Evolutionary conservation across 2,113 vertebrate genomes (phyloP).

Genomic region (Furnarius figulus): DNA sequence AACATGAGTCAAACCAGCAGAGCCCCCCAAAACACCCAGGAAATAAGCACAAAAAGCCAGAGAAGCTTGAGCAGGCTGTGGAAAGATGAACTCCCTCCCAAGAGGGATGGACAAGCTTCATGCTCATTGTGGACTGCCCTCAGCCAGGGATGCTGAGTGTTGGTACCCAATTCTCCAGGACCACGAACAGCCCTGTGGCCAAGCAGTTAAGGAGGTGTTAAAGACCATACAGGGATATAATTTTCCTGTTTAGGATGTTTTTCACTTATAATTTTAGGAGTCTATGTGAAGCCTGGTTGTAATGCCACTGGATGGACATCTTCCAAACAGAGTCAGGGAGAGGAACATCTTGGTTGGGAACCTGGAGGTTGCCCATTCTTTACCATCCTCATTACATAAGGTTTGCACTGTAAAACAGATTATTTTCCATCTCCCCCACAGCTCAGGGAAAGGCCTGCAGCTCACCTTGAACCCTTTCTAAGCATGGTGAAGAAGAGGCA

Average conservation of each 20-base stretch:
- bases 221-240: background rate
- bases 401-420: background rate
- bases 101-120: background rate
- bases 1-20: background rate
- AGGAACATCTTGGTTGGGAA: background rate
- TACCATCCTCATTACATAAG: background rate
- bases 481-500: background rate
- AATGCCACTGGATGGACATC: background rate
- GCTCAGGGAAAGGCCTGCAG: background rate
- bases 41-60: background rate
- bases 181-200: background rate
- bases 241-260: background rate
- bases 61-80: background rate
- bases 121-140: background rate
- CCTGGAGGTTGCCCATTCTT: background rate
- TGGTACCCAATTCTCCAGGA: background rate
- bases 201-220: background rate
- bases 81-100: background rate
- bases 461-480: background rate
- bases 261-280: background rate
- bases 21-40: background rate
- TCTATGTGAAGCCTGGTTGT: fast-evolving
- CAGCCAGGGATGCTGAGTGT: background rate
- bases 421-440: background rate
- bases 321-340: background rate